Evolutionary conservation across 2,797 vertebrate species (phyloP), one percentile per base, ranked within the genome.

Genomic region (Hapalemur alaotrensis): DNA sequence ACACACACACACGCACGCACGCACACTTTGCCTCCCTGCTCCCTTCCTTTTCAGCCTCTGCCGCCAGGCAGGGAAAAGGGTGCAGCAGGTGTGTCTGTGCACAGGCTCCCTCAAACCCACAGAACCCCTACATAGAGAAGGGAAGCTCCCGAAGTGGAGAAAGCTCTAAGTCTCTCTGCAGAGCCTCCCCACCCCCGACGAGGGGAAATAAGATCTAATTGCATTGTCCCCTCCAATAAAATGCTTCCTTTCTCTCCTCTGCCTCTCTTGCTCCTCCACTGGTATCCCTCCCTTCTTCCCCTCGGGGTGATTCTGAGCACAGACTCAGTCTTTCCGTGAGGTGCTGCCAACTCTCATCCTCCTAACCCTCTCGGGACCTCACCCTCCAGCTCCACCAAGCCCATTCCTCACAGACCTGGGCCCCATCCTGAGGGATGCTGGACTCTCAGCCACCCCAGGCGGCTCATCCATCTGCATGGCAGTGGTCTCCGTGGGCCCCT

Each of bases 261-360:
- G 18, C 20, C 67, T 20, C 43, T 73, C 52, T 30, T 20, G 7
- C n/a, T 90, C 78, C 52, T 38, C 52, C n/a, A 20, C 50, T 76
- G 48, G 20, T 38, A 65, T n/a, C 28, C 43, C 69, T 72, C 78
- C 23, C n/a, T 72, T 90, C 82, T 32, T 50, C n/a, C 82, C 46
- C 63, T 35, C 72, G 30, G 57, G 57, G 69, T 65, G 75, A 73
- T 20, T 73, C 82, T 78, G 52, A 94, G 91, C 79, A 88, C 67
- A 91, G 95, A 85, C n/a, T 80, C 81, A n/a, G 7, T 81, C 41
- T 91, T 61, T 83, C 85, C 9, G 11, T 46, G 83, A 97, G 82
- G 67, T 61, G 52, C 69, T 67, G 52, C 78, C 73, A 61, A 79
- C 65, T 86, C 88, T 54, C 78, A 43, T 30, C 69, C 78, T 82